Conservation (phyloP, 2,797 vertebrate species). For the Caiman crocodilus region DNA sequence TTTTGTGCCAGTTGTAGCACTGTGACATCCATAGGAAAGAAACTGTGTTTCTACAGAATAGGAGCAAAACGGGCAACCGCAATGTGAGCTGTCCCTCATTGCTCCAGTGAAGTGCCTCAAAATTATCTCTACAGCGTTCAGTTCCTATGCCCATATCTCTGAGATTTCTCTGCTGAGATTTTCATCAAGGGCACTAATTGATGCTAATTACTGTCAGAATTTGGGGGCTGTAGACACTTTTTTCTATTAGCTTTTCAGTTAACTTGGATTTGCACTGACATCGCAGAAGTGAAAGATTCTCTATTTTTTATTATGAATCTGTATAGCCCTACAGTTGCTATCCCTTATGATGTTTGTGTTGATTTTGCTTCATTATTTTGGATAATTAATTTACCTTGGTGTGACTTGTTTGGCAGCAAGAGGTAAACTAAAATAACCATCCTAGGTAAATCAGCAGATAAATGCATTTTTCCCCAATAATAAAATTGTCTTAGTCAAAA, state of each 20-base stretch:
- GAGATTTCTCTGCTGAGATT: background rate
- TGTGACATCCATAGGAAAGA: background rate
- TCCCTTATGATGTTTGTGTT: background rate
- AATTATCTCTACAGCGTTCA: background rate
- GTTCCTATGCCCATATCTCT: background rate
- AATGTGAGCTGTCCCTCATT: conserved; percentile 31
- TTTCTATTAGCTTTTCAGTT: conserved; percentile 1
- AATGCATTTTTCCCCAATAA: background rate
- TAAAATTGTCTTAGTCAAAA: conserved; percentile 9
- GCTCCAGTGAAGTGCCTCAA: background rate
- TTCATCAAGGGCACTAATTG: background rate
- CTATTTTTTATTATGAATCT: background rate
- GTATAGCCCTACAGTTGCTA: background rate
- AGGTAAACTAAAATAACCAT: background rate
- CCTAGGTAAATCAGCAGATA: background rate
- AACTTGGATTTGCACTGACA: background rate
- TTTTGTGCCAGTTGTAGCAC: background rate
- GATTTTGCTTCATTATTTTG: conserved; percentile 14
- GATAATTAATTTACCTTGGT: conserved; percentile 8
- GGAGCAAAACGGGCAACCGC: background rate
- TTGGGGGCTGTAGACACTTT: background rate
- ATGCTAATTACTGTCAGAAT: conserved; percentile 1
- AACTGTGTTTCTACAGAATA: background rate
- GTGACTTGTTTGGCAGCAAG: conserved; percentile 10
- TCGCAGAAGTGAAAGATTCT: background rate